Percentiles rank a stretch among this genome's conserved stretches.
Evolutionary conservation across 2,113 vertebrate genomes (phyloP).

Genomic region (Amia ocellicauda): DNA sequence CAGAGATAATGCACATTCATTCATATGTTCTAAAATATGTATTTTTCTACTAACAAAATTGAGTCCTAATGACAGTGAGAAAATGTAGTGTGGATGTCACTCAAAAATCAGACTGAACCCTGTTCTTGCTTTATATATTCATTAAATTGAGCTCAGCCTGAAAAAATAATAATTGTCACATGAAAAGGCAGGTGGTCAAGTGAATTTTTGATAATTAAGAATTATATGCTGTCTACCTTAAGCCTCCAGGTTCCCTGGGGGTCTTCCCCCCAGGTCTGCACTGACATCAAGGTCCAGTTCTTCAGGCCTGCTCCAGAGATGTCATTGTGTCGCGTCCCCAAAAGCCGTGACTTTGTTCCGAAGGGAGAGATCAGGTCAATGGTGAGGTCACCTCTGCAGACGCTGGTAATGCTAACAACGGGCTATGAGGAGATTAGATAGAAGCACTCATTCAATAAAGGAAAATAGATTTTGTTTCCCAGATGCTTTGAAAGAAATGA

Average conservation of each 20-base stretch:
- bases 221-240: constrained; percentile 16
- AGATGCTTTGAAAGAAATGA: constrained; percentile 49
- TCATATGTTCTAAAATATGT: no score
- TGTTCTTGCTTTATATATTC: no score
- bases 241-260: constrained; percentile 38
- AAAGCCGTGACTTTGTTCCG: constrained; percentile 40
- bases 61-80: no score
- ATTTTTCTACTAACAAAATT: no score
- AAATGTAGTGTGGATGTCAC: no score
- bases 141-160: no score
- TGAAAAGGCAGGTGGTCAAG: not conserved
- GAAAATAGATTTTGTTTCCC: constrained; percentile 51
- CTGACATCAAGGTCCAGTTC: constrained; percentile 41
- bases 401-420: constrained; percentile 46
- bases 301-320: constrained; percentile 39
- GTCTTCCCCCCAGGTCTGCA: constrained; percentile 47
- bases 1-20: no score
- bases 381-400: constrained; percentile 55
- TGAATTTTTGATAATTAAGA: not conserved
- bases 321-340: constrained; percentile 41
- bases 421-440: constrained; percentile 43
- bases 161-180: no score
- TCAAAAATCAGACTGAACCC: no score
- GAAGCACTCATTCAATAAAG: constrained; percentile 52
- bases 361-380: constrained; percentile 53